These are phyloP conservation scores for Dendroctonus valens DNA, from an alignment of 1,140 invertebrate species.

Conservation along the genomic window DNA sequence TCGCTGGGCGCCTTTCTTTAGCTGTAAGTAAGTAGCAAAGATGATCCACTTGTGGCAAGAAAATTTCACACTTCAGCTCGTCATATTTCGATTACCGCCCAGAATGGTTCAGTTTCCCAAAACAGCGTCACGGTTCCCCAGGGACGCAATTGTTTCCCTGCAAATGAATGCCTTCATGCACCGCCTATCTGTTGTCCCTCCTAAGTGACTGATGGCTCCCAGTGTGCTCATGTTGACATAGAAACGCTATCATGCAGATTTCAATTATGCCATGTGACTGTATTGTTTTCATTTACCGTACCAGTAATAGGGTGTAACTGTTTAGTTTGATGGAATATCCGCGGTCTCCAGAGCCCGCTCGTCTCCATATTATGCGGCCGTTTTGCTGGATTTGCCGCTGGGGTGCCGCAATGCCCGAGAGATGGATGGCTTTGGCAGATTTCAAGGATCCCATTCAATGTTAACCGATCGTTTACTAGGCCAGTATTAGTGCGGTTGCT, in stretches of 20 bases:
- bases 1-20: too few species aligned
- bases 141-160: conserved; percentile 23
- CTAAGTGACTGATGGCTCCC: conserved; percentile 45
- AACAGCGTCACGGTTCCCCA: conserved; percentile 3
- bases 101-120: background rate
- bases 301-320: conserved; percentile 29
- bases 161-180: conserved; percentile 21
- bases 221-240: conserved; percentile 42
- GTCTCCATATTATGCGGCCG: conserved; percentile 1
- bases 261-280: conserved; percentile 40
- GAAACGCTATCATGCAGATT: conserved; percentile 45
- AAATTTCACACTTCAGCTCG: too few species aligned
- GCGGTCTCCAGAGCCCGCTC: conserved; percentile 1
- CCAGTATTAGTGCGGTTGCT: too few species aligned
- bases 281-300: conserved; percentile 30
- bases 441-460: too few species aligned
- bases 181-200: conserved; percentile 31
- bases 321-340: conserved; percentile 27
- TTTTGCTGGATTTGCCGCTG: too few species aligned
- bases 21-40: too few species aligned
- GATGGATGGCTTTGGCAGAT: too few species aligned
- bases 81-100: too few species aligned
- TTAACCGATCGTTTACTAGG: too few species aligned
- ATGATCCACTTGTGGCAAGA: too few species aligned
- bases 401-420: too few species aligned